Conservation (phyloP, 2,888 invertebrate species). For the Anthophora plumipes region DNA sequence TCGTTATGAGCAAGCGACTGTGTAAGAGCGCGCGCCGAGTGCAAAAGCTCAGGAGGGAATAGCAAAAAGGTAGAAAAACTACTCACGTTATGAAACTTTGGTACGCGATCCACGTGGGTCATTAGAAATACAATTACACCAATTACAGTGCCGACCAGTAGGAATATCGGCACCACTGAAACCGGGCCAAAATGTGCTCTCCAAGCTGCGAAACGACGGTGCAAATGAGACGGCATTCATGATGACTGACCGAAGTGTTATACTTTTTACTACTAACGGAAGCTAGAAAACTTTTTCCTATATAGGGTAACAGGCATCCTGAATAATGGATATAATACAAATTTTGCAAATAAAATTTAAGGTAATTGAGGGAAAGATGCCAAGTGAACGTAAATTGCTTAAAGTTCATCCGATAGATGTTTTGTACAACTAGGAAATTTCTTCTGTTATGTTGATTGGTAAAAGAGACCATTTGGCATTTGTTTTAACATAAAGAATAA, state of each 20-base stretch:
- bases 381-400: too few relatives aligned
- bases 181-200: conserved; percentile 70
- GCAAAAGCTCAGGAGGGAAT: neutral
- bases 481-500: too few relatives aligned
- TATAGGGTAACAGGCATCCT: neutral
- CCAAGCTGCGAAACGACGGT: conserved; percentile 73
- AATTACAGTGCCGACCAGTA: conserved; percentile 64
- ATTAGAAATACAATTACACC: conserved; percentile 74
- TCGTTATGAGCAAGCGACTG: conserved; percentile 9
- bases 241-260: conserved; percentile 19
- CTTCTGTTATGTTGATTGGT: too few relatives aligned
- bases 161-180: conserved; percentile 71
- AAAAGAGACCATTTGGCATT: too few relatives aligned
- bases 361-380: too few relatives aligned
- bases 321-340: neutral
- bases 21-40: neutral
- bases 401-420: too few relatives aligned
- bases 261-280: conserved; percentile 4
- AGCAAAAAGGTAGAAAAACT: conserved; percentile 26
- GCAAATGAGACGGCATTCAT: conserved; percentile 53
- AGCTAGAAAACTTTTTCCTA: conserved; percentile 16
- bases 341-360: neutral
- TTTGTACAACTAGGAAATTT: too few relatives aligned
- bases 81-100: conserved; percentile 81
- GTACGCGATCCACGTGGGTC: conserved; percentile 73